Conservation (phyloP, 2,797 vertebrate genomes). For the Gobionotothen gibberifrons region DNA sequence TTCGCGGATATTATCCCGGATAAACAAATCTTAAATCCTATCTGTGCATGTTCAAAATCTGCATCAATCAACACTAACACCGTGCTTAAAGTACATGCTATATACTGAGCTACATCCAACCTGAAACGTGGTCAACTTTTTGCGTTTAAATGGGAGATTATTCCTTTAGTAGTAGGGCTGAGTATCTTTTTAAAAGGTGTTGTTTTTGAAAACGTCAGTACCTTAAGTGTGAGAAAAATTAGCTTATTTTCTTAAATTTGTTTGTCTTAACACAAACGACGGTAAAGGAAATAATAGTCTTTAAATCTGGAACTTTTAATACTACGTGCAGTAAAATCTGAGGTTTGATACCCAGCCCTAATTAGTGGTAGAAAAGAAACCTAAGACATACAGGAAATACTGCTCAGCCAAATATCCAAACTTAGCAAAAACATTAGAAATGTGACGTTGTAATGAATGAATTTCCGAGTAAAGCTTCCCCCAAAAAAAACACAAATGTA, state of each 20-base stretch:
- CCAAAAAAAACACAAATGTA: neutral
- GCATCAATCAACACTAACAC: slow-evolving; percentile 24
- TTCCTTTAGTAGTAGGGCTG: neutral
- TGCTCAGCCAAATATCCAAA: slow-evolving; percentile 11
- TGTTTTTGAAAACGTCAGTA: too few relatives aligned
- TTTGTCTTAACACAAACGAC: too few relatives aligned
- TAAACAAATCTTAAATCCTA: slow-evolving; percentile 12
- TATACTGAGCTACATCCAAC: slow-evolving; percentile 29
- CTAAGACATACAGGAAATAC: slow-evolving; percentile 1
- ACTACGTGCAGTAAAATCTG: too few relatives aligned
- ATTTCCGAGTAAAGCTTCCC: slow-evolving; percentile 9
- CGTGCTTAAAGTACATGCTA: slow-evolving; percentile 20
- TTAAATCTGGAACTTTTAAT: too few relatives aligned
- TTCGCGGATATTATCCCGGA: neutral
- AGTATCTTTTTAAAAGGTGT: neutral
- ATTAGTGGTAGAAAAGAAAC: slow-evolving; percentile 50
- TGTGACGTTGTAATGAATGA: slow-evolving; percentile 10
- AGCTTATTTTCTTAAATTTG: too few relatives aligned
- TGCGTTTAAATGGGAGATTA: slow-evolving; percentile 1
- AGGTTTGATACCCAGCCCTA: slow-evolving; percentile 15
- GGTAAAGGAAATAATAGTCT: too few relatives aligned
- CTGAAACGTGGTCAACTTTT: neutral
- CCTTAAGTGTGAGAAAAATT: too few relatives aligned
- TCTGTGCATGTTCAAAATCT: slow-evolving; percentile 24
- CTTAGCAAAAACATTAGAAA: slow-evolving; percentile 18